Base-by-base conservation (phyloP, 2,797 vertebrate species). In the Meriones psammophilus region DNA sequence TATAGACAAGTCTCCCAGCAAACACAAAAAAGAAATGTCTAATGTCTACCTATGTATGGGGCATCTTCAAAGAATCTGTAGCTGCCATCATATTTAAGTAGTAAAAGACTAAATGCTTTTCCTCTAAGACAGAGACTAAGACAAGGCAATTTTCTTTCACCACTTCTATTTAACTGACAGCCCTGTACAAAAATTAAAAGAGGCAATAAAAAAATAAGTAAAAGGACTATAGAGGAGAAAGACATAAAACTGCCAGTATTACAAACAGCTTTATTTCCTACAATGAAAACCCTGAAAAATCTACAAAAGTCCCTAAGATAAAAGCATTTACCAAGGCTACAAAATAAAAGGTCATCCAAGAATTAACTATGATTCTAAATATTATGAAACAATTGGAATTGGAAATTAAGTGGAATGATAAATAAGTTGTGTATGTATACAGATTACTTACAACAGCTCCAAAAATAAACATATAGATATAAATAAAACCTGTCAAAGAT, bases 401-500 rank as follows among this genome's bases (percentile, higher is more conserved):
- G 69, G 42, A 92, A 92, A 94, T 81, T 77, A 88, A 69, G 74
- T 79, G 1, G 33, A 66, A 46, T 69, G 54, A 80, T 33, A 71
- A 36, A 58, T 50, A 86, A 15, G 56, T 42, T 60, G 24, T 71
- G 15, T 88, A 5, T 76, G 20, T 64, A 18, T 56, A 18, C 30
- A 79, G 83, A 42, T 62, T 62, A 62, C 24, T 62, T n/a, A 28
- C 17, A 73, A 66, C 6, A 88, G 17, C 58, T 4, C 18, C n/a
- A 50, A 9, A 95, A 60, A 87, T 85, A 91, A 6, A 93, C 18
- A 89, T 8, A 88, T 26, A 66, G 1, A 92, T 14, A 85, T 12
- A 78, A 13, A 92, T 79, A 92, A 95, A 96, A 92, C 74, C 9
- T 80, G 78, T 88, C 66, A 85, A 88, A 95, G 74, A 89, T 7